These are phyloP conservation scores for Spisula subtruncata DNA, from an alignment of 2,888 invertebrate genomes.

Conservation along the genomic window DNA sequence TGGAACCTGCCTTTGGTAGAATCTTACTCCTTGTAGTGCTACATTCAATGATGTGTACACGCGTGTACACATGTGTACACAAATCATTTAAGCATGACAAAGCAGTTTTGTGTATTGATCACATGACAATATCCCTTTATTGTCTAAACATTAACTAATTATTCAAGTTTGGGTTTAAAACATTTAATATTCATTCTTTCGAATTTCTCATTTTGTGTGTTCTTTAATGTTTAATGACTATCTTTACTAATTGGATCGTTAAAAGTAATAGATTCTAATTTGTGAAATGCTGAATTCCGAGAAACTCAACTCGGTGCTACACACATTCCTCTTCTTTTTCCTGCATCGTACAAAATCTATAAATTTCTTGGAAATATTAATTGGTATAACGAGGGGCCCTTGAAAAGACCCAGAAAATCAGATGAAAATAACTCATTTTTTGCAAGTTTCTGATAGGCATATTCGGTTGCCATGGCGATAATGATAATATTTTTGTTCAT, in stretches of 20 bases:
- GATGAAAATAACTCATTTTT: constrained; percentile 12
- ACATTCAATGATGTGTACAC: too few relatives aligned
- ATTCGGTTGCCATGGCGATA: background rate
- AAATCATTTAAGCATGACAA: background rate
- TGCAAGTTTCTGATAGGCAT: background rate
- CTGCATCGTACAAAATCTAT: constrained; percentile 4
- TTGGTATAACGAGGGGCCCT: background rate
- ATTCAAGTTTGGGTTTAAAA: background rate
- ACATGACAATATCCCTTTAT: background rate
- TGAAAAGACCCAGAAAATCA: background rate
- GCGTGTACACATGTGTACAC: too few relatives aligned
- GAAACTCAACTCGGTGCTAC: background rate
- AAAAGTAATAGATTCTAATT: constrained; percentile 20
- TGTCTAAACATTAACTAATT: background rate
- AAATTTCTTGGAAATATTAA: constrained; percentile 3
- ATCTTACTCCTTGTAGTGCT: too few relatives aligned
- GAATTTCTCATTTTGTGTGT: background rate
- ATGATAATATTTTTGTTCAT: background rate
- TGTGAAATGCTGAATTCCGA: background rate
- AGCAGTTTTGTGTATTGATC: background rate
- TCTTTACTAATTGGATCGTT: background rate
- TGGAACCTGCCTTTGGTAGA: too few relatives aligned
- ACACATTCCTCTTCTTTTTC: background rate
- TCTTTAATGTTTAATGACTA: constrained; percentile 26
- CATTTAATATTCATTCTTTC: background rate